Conservation (phyloP, 1,140 invertebrate species). For the Asobara japonica region DNA sequence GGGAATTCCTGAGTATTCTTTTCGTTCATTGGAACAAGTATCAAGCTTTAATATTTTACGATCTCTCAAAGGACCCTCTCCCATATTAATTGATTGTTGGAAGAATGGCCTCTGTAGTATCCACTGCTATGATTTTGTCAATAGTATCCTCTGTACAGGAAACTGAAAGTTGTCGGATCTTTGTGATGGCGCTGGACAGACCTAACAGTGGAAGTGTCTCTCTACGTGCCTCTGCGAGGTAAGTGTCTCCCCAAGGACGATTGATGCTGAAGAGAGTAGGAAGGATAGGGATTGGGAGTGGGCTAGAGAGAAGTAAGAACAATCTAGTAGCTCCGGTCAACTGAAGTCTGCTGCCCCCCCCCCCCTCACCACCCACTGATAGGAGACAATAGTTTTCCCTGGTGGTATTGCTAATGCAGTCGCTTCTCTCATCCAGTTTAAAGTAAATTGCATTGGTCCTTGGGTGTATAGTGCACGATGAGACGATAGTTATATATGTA, state of each 20-base stretch:
- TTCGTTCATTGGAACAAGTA: not conserved
- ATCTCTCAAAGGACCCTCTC: no score
- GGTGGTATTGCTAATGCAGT: conserved; percentile 51
- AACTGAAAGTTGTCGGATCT: no score
- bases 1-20: not conserved
- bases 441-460: conserved; percentile 50
- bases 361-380: conserved; percentile 29
- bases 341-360: conserved; percentile 15
- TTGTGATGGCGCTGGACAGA: not conserved
- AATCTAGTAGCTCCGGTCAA: not conserved
- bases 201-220: not conserved
- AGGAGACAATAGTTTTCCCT: conserved; percentile 39
- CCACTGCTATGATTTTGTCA: no score
- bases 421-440: conserved; percentile 42
- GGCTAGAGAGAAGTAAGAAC: conserved; percentile 2
- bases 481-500: not conserved
- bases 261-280: not conserved
- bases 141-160: not conserved
- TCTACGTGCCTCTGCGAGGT: not conserved
- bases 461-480: conserved; percentile 28
- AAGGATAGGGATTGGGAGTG: not conserved
- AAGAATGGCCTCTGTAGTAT: no score
- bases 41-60: not conserved
- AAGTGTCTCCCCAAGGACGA: conserved; percentile 1
- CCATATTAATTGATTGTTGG: no score